These are phyloP conservation scores for Euwallacea similis DNA, from an alignment of 1,140 invertebrate genomes.

Conservation along the genomic window DNA sequence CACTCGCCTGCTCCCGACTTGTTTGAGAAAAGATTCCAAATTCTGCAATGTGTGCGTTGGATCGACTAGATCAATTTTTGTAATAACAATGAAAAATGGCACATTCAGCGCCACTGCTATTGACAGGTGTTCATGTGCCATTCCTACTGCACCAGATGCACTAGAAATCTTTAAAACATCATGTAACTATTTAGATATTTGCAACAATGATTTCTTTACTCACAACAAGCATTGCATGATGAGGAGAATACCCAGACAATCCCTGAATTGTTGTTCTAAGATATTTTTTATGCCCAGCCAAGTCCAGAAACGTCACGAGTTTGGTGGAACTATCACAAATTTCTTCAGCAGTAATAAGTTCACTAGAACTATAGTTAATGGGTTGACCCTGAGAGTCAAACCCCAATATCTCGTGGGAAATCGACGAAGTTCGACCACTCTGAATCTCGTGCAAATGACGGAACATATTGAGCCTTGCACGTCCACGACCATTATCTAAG, in stretches of 20 bases:
- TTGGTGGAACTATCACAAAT: slow-evolving; percentile 90
- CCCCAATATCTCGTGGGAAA: slow-evolving; percentile 95
- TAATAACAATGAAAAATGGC: slow-evolving; percentile 88
- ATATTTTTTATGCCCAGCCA: slow-evolving; percentile 96
- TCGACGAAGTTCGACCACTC: slow-evolving; percentile 92
- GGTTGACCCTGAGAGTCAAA: slow-evolving; percentile 82
- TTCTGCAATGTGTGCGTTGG: slow-evolving; percentile 63
- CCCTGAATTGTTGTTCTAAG: slow-evolving; percentile 94
- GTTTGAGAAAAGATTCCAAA: slow-evolving; percentile 68
- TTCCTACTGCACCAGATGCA: slow-evolving; percentile 67
- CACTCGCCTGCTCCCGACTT: slow-evolving; percentile 54
- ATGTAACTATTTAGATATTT: neutral
- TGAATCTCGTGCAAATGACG: slow-evolving; percentile 96
- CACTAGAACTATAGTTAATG: slow-evolving; percentile 84
- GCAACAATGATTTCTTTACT: slow-evolving; percentile 3
- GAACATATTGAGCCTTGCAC: slow-evolving; percentile 93
- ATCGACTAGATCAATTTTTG: slow-evolving; percentile 82
- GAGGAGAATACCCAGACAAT: slow-evolving; percentile 90
- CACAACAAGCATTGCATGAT: slow-evolving; percentile 93
- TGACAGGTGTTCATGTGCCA: slow-evolving; percentile 81
- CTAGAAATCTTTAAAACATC: slow-evolving; percentile 58
- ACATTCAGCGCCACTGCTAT: slow-evolving; percentile 83
- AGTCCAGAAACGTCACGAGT: slow-evolving; percentile 92
- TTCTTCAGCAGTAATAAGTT: slow-evolving; percentile 90
- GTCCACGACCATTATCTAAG: slow-evolving; percentile 92